These are phyloP conservation scores for Mus minutoides DNA, from an alignment of 2,797 vertebrate species.

Conservation along the genomic window DNA sequence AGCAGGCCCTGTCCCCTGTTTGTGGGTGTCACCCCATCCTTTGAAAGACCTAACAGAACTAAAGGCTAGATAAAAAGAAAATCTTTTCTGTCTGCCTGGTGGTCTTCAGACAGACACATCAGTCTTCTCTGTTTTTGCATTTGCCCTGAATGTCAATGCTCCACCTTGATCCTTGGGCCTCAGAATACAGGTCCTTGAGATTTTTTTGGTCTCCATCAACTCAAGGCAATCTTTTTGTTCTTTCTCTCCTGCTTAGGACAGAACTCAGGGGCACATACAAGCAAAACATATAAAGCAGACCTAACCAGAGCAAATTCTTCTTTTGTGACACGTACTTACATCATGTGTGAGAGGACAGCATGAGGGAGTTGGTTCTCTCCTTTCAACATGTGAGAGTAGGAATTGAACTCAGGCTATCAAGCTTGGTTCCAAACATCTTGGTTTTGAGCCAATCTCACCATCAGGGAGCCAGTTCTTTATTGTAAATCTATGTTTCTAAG, in stretches of 20 bases:
- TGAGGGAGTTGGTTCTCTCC: not conserved
- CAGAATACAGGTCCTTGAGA: not conserved
- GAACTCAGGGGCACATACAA: not conserved
- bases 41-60: not conserved
- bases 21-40: not conserved
- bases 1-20: not conserved
- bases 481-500: not conserved
- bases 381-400: not conserved
- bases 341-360: not conserved
- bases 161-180: not conserved
- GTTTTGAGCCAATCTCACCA: not conserved
- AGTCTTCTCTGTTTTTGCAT: not conserved
- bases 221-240: not conserved
- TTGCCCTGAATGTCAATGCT: not conserved
- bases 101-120: not conserved
- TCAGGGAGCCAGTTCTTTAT: not conserved
- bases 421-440: too few relatives aligned
- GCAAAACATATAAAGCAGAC: not conserved
- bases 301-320: not conserved
- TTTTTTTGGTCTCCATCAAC: not conserved
- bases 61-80: not conserved
- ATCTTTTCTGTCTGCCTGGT: not conserved
- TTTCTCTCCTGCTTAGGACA: not conserved
- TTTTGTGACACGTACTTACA: not conserved
- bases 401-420: not conserved